These are phyloP conservation scores for Orthonyx spaldingii DNA, from an alignment of 2,113 vertebrate genomes.

Conservation along the genomic window DNA sequence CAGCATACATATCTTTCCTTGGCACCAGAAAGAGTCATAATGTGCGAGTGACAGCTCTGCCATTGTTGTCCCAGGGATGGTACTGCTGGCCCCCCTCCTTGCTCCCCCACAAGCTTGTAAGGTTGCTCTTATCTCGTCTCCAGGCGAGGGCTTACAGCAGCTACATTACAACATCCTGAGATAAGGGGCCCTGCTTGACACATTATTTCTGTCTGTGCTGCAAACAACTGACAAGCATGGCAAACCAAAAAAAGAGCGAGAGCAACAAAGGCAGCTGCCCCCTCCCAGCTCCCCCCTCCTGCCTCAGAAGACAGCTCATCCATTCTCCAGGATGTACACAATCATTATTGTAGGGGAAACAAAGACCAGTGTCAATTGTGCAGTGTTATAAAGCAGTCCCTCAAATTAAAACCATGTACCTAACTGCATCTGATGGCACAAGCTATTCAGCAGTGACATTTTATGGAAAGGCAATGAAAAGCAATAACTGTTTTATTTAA, in stretches of 20 bases:
- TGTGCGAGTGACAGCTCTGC: slow-evolving; percentile 64
- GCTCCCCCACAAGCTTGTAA: slow-evolving; percentile 67
- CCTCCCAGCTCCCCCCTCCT: neutral
- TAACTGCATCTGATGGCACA: slow-evolving; percentile 91
- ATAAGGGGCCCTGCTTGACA: slow-evolving; percentile 86
- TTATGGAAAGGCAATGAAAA: slow-evolving; percentile 95
- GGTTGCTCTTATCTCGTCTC: slow-evolving; percentile 84
- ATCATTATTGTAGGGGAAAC: slow-evolving; percentile 86
- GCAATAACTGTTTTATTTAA: slow-evolving; percentile 98
- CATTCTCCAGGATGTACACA: slow-evolving; percentile 92
- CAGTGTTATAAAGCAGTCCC: slow-evolving; percentile 85
- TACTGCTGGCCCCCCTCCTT: neutral
- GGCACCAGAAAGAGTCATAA: slow-evolving; percentile 78
- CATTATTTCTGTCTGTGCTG: slow-evolving; percentile 80
- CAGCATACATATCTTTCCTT: slow-evolving; percentile 66
- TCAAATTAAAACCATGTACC: slow-evolving; percentile 99
- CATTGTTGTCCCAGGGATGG: slow-evolving; percentile 75
- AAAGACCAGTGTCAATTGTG: slow-evolving; percentile 90
- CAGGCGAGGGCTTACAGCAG: slow-evolving; percentile 79
- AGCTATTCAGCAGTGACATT: slow-evolving; percentile 94
- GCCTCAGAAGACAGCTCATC: slow-evolving; percentile 86
- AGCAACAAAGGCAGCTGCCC: slow-evolving; percentile 58
- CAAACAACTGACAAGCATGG: slow-evolving; percentile 80
- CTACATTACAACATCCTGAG: slow-evolving; percentile 81
- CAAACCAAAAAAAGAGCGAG: slow-evolving; percentile 74